Percentiles rank a stretch among this genome's conserved stretches.
phyloP scores from a whole-genome alignment of 2,888 invertebrate species.

The Miltochrista miniata region DNA sequence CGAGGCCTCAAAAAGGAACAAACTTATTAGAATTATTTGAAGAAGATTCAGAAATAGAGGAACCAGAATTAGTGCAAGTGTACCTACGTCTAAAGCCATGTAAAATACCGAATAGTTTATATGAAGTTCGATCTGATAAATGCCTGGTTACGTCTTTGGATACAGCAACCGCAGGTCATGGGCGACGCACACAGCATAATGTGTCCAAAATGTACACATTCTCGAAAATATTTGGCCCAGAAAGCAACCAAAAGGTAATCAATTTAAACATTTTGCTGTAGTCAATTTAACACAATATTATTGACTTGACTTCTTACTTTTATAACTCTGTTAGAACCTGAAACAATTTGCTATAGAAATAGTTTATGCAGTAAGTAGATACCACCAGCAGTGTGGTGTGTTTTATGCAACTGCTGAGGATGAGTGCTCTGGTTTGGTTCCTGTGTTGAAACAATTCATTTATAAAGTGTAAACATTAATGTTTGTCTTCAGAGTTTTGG shows the following conservation, averaged over 20 bases:
- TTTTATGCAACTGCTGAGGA: too few relatives aligned
- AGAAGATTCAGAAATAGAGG: constrained; percentile 64
- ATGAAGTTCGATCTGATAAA: constrained; percentile 66
- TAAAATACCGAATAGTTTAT: constrained; percentile 56
- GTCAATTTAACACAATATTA: too few relatives aligned
- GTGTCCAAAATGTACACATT: constrained; percentile 77
- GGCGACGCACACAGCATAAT: constrained; percentile 71
- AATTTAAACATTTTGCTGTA: background rate
- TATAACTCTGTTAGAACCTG: too few relatives aligned
- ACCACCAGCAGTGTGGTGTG: too few relatives aligned
- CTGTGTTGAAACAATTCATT: too few relatives aligned
- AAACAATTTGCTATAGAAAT: too few relatives aligned
- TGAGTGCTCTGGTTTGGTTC: too few relatives aligned
- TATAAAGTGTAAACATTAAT: too few relatives aligned
- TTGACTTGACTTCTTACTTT: too few relatives aligned
- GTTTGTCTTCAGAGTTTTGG: too few relatives aligned
- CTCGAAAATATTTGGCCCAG: constrained; percentile 68
- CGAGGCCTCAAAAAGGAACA: constrained; percentile 69
- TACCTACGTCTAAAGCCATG: constrained; percentile 81
- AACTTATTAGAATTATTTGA: constrained; percentile 71
- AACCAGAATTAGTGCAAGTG: constrained; percentile 76
- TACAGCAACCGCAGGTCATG: constrained; percentile 67
- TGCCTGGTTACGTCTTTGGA: constrained; percentile 69
- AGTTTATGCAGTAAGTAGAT: too few relatives aligned
- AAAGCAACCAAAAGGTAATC: constrained; percentile 66